A percentile compares a stretch with the other conserved stretches of the same genome.
These are phyloP conservation scores for Nymphicus hollandicus DNA, from an alignment of 2,113 vertebrate species.

Conservation along the genomic window DNA sequence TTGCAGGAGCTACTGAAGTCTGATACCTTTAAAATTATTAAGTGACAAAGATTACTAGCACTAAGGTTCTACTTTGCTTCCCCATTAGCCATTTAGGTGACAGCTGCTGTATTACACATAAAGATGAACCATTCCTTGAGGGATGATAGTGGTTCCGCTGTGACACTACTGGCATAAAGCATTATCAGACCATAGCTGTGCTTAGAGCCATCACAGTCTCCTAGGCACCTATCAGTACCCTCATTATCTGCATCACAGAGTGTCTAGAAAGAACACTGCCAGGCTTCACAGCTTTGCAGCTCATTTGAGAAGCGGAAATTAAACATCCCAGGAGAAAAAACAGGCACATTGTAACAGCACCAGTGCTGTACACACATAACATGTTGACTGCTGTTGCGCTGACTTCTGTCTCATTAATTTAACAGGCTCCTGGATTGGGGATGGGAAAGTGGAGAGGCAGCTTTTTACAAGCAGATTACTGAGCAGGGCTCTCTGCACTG, in stretches of 20 bases:
- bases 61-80: slow-evolving; percentile 77
- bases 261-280: slow-evolving; percentile 81
- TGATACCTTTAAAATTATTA: slow-evolving; percentile 82
- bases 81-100: slow-evolving; percentile 85
- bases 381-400: slow-evolving; percentile 74
- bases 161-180: slow-evolving; percentile 83
- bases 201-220: slow-evolving; percentile 89
- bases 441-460: slow-evolving; percentile 65
- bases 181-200: slow-evolving; percentile 93
- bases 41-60: slow-evolving; percentile 81
- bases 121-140: slow-evolving; percentile 84
- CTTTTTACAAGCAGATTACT: slow-evolving; percentile 65
- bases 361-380: slow-evolving; percentile 74
- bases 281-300: slow-evolving; percentile 85
- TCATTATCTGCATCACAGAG: slow-evolving; percentile 93
- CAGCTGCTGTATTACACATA: slow-evolving; percentile 86
- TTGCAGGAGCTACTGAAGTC: slow-evolving; percentile 65
- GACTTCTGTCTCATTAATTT: slow-evolving; percentile 88
- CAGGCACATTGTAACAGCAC: slow-evolving; percentile 80
- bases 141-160: slow-evolving; percentile 83
- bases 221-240: slow-evolving; percentile 95
- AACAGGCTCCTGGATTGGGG: slow-evolving; percentile 79
- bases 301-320: slow-evolving; percentile 95
- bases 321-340: slow-evolving; percentile 85
- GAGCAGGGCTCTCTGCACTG: slow-evolving; percentile 10